A percentile compares a stretch with the other conserved stretches of the same genome.
These are phyloP conservation scores for Cecidostiba fungosa DNA, from an alignment of 2,888 invertebrate genomes.

Conservation along the genomic window DNA sequence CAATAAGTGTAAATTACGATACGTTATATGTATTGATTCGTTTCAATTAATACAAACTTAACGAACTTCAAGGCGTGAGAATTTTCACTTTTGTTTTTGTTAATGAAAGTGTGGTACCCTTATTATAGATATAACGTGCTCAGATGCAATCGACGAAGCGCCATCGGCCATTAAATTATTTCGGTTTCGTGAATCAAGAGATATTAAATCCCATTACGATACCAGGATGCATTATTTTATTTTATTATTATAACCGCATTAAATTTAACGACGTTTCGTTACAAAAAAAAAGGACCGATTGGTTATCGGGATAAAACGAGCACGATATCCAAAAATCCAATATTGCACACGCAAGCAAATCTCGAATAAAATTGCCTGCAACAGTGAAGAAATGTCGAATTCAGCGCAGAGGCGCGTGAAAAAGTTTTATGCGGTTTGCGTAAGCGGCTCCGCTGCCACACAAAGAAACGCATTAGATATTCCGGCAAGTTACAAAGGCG, in stretches of 20 bases:
- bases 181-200: background rate
- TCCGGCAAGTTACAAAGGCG: conserved; percentile 28
- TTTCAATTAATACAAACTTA: background rate
- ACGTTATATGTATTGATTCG: background rate
- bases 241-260: background rate
- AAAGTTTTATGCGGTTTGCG: conserved; percentile 12
- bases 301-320: too few species aligned
- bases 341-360: background rate
- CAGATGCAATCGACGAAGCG: background rate
- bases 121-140: background rate
- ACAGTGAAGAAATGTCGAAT: conserved; percentile 8
- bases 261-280: background rate
- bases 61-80: background rate
- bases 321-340: background rate
- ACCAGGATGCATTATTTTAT: too few species aligned
- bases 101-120: background rate
- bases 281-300: too few species aligned
- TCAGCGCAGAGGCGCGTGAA: background rate
- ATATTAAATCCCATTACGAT: too few species aligned
- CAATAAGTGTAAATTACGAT: background rate
- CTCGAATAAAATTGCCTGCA: background rate
- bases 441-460: conserved; percentile 15
- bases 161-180: background rate
- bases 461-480: conserved; percentile 45
- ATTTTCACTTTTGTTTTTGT: background rate